Conservation (phyloP, 2,113 vertebrate species). For the Lophura nycthemera region DNA sequence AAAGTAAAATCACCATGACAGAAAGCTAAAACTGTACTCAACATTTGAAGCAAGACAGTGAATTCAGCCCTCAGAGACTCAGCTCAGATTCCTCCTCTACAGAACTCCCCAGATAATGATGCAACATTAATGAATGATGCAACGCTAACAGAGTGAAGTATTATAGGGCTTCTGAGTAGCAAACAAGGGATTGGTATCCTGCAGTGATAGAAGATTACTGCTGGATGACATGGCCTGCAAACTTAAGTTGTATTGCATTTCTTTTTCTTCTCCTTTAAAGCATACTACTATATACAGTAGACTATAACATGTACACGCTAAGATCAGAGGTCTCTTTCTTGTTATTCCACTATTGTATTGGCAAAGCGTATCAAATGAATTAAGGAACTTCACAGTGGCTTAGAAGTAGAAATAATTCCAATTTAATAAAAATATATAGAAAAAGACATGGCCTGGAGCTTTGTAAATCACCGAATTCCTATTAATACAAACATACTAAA, state of each 20-base stretch:
- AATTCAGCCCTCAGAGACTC: background rate
- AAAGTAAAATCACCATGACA: background rate
- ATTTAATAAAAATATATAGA: background rate
- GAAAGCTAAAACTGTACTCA: background rate
- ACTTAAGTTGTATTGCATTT: background rate
- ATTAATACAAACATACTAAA: conserved; percentile 39
- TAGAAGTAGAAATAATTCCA: conserved; percentile 19
- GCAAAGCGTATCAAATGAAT: conserved; percentile 42
- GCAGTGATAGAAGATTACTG: conserved; percentile 50
- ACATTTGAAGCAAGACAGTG: background rate
- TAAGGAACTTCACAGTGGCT: background rate
- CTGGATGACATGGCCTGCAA: background rate
- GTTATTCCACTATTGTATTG: background rate
- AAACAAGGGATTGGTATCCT: conserved; percentile 21
- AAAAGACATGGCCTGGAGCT: background rate
- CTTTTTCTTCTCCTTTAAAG: background rate
- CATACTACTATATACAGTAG: background rate
- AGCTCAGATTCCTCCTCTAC: background rate
- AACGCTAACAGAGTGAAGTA: background rate
- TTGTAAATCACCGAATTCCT: conserved; percentile 22
- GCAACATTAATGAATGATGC: background rate
- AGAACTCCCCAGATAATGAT: background rate
- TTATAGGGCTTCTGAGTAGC: conserved; percentile 12
- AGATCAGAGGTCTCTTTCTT: background rate
- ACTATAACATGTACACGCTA: background rate